phyloP scores from a whole-genome alignment of 2,113 vertebrate species.

The Silurus glanis region DNA sequence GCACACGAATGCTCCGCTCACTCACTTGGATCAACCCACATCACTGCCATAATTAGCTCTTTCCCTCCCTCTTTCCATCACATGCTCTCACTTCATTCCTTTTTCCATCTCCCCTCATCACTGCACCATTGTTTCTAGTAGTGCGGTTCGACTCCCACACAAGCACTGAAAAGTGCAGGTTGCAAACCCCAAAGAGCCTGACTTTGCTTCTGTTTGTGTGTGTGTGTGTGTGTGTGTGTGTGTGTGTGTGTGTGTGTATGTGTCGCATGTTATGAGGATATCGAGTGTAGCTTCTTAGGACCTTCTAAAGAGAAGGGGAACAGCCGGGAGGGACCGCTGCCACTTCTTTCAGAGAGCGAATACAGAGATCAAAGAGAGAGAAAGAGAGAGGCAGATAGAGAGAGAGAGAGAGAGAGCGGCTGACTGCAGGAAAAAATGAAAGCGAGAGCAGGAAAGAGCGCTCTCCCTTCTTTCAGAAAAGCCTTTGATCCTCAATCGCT shows the following conservation, averaged over 20 bases:
- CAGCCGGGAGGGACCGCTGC: constrained; percentile 54
- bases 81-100: neutral
- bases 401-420: constrained; percentile 9
- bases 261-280: constrained; percentile 52
- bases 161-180: constrained; percentile 38
- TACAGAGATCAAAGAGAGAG: constrained; percentile 53
- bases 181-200: constrained; percentile 40
- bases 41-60: constrained; percentile 48
- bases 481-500: constrained; percentile 55
- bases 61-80: constrained; percentile 30
- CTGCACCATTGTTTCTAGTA: constrained; percentile 44
- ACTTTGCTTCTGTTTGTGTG: constrained; percentile 22
- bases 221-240: constrained; percentile 11
- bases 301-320: constrained; percentile 53
- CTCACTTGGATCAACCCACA: constrained; percentile 31
- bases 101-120: constrained; percentile 23
- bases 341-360: constrained; percentile 49
- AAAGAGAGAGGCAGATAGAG: constrained; percentile 51
- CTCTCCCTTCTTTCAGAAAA: constrained; percentile 27
- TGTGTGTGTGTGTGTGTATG: constrained; percentile 26
- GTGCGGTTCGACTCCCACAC: constrained; percentile 46
- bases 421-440: neutral
- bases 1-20: constrained; percentile 29
- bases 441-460: constrained; percentile 29
- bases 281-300: constrained; percentile 53